Evolutionary conservation across 2,797 vertebrate genomes (phyloP).

Genomic region (Sebastes itinus): DNA sequence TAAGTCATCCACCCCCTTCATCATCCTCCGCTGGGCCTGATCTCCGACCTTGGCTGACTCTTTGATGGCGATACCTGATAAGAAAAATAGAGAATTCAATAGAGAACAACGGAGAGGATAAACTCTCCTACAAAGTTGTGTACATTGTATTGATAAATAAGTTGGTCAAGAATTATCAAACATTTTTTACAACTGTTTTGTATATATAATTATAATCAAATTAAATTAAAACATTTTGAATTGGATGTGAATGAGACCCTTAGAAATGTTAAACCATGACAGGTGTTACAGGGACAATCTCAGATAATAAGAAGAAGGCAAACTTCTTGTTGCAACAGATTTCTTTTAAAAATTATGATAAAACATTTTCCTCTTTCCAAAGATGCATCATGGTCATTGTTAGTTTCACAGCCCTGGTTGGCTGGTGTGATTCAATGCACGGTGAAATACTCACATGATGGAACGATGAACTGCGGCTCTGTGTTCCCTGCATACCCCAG

Average conservation of each 20-base stretch:
- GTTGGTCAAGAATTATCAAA: neutral
- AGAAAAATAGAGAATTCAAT: neutral
- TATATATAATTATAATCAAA: neutral
- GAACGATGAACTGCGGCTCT: conserved; percentile 98
- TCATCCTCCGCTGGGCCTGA: conserved; percentile 96
- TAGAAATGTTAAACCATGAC: neutral
- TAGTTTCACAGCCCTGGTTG: neutral
- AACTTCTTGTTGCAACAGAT: neutral
- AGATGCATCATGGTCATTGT: neutral
- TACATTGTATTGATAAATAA: neutral
- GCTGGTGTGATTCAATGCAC: neutral
- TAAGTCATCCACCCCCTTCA: conserved; percentile 98
- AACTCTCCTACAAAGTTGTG: neutral
- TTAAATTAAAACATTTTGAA: neutral
- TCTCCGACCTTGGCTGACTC: conserved; percentile 98
- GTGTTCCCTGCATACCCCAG: conserved; percentile 98
- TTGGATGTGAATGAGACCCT: neutral
- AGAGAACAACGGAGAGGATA: neutral
- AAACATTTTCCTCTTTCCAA: neutral
- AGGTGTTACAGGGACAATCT: neutral
- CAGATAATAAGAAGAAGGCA: neutral
- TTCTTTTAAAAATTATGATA: too few species aligned
- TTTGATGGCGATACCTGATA: conserved; percentile 98
- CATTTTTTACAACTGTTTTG: neutral
- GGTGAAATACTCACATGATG: conserved; percentile 92